Base-by-base conservation (phyloP, 2,797 vertebrate species). In the Eospalax fontanierii region DNA sequence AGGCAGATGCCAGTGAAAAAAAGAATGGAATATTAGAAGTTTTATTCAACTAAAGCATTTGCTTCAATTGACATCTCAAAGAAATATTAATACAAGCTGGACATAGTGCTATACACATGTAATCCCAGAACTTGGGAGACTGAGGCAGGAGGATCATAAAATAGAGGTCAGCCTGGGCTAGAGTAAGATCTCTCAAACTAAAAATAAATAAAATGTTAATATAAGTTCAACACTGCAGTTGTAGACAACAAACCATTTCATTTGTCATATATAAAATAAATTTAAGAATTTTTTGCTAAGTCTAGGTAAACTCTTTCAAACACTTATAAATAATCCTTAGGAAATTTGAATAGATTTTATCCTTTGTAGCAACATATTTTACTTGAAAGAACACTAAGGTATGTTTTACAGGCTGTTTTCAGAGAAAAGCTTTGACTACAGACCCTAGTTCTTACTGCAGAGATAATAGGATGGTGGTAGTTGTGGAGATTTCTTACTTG, bases 301-400 rank as follows among this genome's bases (percentile, higher is more conserved):
- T 83, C 33, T 80, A 66, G 71, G n/a, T 75, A 93, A 79, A 80
- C 22, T 79, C 35, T n/a, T n/a, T 28, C 61, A 35, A 93, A 57
- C 81, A n/a, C 73, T 92, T 89, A 68, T 90, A 28, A 19, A 89
- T 93, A 73, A 81, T 70, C 12, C 35, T 28, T 70, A 84, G 65
- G 79, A 95, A 94, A 75, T 66, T 81, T 38, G 26, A 92, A 74
- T 86, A 74, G n/a, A 66, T 61, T 75, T 90, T 95, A 46, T 73
- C 18, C 57, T 84, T 83, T 68, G 2, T 83, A 87, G 70, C n/a
- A 86, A 43, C 14, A n/a, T n/a, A 7, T 92, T 95, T 94, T 84
- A 63, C 63, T 84, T 85, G 30, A 76, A 95, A 38, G n/a, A 3
- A 76, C 68, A 35, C 3, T 80, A 57, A 75, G 40, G 84, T 95